Evolutionary conservation across 2,797 vertebrate species (phyloP), one percentile per base, ranked within the genome.

Genomic region (Scomberomorus guttatus): DNA sequence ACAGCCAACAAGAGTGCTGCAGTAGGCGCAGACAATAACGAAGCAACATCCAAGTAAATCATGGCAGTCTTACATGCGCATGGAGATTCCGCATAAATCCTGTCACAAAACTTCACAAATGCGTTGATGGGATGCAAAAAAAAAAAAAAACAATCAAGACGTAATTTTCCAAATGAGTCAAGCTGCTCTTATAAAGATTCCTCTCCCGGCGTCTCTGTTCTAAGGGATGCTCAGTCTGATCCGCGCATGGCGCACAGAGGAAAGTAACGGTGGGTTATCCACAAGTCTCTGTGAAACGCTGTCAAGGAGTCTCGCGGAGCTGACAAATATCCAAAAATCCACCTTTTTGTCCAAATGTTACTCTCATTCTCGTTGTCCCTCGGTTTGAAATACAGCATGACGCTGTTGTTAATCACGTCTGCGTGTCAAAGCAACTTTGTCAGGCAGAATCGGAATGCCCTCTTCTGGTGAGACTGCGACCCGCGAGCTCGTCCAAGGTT

Each of bases 401-500:
- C 82, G 90, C 75, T 64, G 81, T 76, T 77, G 89, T 93, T 92
- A 91, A 93, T 91, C 92, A 90, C 90, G 91, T 84, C 87, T 88
- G 90, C 87, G 46, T 83, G 92, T 90, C 90, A 87, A 59, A 80
- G 91, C 85, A 94, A 95, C 93, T 95, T 96, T 94, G 92, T 93
- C 86, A 89, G 86, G 86, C 90, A 93, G 93, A 90, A 95, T 83
- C 86, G 73, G 92, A 95, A 95, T 95, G 95, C 95, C 95, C 95
- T 95, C 95, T 95, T 95, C 95, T 95, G 95, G 95, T 72, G 94
- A 94, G 91, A 91, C 58, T 68, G 89, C 81, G 88, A 91, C 91
- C 87, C 89, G 34, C 63, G 85, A 83, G 85, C 84, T 68, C 25
- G 80, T 84, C 79, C 74, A 18, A 18, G 59, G 61, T 70, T 57